Conservation (phyloP, 1,140 invertebrate species). For the Leptopilina clavipes region DNA sequence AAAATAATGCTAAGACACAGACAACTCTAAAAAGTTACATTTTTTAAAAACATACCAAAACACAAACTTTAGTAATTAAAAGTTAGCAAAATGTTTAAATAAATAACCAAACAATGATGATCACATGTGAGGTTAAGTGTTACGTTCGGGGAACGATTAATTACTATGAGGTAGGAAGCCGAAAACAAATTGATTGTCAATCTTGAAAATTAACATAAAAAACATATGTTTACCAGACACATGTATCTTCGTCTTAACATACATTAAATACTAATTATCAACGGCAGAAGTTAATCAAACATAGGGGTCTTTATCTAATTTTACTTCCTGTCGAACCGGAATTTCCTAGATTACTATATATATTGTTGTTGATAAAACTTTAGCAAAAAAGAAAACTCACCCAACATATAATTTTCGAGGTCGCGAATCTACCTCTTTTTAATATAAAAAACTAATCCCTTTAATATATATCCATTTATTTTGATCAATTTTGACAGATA, state of each 20-base stretch:
- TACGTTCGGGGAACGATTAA: background rate
- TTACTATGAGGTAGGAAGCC: slow-evolving; percentile 27
- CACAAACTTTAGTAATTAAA: no score
- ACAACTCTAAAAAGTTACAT: no score
- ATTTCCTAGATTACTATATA: slow-evolving; percentile 15
- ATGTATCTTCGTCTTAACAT: slow-evolving; percentile 55
- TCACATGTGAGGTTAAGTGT: slow-evolving; percentile 3
- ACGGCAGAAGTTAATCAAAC: slow-evolving; percentile 55
- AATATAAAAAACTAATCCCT: background rate
- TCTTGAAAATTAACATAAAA: slow-evolving; percentile 47
- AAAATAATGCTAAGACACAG: no score
- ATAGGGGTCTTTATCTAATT: slow-evolving; percentile 63
- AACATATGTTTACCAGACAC: slow-evolving; percentile 43
- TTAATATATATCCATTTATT: background rate
- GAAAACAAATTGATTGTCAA: slow-evolving; percentile 31
- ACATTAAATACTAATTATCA: slow-evolving; percentile 64
- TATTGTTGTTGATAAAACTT: background rate
- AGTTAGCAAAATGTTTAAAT: background rate
- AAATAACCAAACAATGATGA: background rate
- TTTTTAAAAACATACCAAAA: no score
- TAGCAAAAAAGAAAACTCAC: background rate
- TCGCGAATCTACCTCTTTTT: background rate
- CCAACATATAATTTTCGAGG: slow-evolving; percentile 9
- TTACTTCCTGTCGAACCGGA: slow-evolving; percentile 62
- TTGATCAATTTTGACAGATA: slow-evolving; percentile 21